Percentiles rank a stretch among this genome's conserved stretches.
Evolutionary conservation across 1,140 invertebrate genomes (phyloP).

Genomic region (Megathymus violae): DNA sequence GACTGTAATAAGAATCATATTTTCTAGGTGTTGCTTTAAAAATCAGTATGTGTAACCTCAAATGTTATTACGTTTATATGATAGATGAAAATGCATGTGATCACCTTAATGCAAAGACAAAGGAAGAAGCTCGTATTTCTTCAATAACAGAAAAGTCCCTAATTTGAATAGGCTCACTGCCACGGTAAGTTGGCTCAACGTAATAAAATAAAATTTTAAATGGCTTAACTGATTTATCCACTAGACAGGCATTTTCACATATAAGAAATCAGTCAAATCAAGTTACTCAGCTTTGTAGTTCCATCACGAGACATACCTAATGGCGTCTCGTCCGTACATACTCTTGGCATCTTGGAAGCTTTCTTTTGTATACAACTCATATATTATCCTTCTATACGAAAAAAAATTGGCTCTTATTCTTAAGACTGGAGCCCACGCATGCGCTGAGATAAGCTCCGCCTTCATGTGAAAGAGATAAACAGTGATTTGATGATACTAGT

Average conservation of each 20-base stretch:
- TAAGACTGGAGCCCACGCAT: slow-evolving; percentile 67
- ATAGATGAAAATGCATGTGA: no score
- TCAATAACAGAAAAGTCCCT: no score
- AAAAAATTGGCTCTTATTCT: slow-evolving; percentile 70
- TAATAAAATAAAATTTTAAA: slow-evolving; percentile 9
- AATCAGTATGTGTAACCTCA: no score
- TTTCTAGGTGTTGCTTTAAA: no score
- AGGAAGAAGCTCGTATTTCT: no score
- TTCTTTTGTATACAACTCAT: slow-evolving; percentile 45
- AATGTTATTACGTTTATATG: no score
- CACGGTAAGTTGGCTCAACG: no score
- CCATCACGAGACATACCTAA: neutral
- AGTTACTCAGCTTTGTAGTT: neutral
- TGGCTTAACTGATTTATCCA: neutral
- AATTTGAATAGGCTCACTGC: no score
- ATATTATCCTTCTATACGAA: slow-evolving; percentile 54
- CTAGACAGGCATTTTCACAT: neutral
- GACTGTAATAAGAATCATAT: no score
- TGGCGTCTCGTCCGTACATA: slow-evolving; percentile 3
- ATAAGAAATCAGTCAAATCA: slow-evolving; percentile 16
- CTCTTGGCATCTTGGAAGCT: slow-evolving; percentile 11
- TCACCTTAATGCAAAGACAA: no score
- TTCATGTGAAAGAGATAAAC: slow-evolving; percentile 63
- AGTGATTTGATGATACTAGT: slow-evolving; percentile 44
- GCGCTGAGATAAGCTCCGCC: slow-evolving; percentile 65